Evolutionary conservation across 2,113 vertebrate species (phyloP).

Genomic region (Lepus europaeus): DNA sequence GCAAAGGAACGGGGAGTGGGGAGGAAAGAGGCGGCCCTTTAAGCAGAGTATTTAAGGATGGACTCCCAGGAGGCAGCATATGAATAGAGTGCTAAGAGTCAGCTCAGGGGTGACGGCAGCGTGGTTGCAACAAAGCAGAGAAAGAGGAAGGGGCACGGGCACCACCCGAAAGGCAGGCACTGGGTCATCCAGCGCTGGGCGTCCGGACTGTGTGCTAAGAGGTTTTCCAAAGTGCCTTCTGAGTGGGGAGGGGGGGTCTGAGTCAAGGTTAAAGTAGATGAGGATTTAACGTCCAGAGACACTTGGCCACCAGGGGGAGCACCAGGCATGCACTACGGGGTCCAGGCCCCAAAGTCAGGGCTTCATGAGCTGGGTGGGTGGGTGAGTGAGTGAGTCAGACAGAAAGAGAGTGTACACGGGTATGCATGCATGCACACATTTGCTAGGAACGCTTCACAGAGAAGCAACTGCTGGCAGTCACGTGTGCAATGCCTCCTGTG

Average conservation of each 20-base stretch:
- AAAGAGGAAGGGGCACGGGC: background rate
- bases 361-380: background rate
- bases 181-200: background rate
- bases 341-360: background rate
- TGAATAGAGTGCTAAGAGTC: background rate
- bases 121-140: background rate
- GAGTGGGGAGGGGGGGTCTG: background rate
- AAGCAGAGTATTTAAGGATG: background rate
- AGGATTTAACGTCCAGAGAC: background rate
- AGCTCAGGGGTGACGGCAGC: background rate
- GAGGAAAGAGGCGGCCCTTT: background rate
- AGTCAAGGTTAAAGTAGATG: background rate
- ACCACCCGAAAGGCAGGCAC: background rate
- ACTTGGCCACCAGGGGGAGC: constrained; percentile 80
- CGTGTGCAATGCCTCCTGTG: background rate
- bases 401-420: no score
- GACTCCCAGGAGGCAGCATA: background rate
- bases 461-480: background rate
- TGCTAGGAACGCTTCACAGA: background rate
- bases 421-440: no score
- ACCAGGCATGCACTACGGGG: background rate
- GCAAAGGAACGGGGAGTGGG: background rate
- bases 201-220: background rate
- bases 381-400: no score
- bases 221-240: background rate